Base-by-base conservation (phyloP, 1,140 invertebrate genomes). In the Drosophila equinoxialis region DNA sequence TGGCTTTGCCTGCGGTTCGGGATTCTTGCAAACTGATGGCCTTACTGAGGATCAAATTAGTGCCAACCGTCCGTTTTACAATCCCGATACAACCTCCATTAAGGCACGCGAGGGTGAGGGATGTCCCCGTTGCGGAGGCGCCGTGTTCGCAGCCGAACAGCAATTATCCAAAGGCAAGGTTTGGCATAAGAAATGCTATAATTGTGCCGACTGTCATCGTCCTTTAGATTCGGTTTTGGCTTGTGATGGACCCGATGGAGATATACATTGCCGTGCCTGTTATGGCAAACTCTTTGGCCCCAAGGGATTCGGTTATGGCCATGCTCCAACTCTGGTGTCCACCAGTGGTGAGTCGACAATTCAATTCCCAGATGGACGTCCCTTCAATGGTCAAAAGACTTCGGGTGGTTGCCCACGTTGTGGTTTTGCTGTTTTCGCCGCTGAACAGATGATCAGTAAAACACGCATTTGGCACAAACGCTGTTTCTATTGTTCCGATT, bases 141-240 rank as follows among this genome's bases (percentile, higher is more conserved):
- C 96, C 93, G 98, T 98, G 8, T 98, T 98, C 91, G 97, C 97
- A 51, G 98, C 98, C 76, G 98, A 98, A 92, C 97, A 98, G 93
- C 97, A 98, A 93, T 94, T 98, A 45, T 97, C 97, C 80, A 98
- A 98, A 91, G 97, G 97, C 93, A 96, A 96, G 74, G 97, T 98
- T 95, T 98, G 97, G 97, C 98, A 98, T 93, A 98, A 97, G 93
- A 96, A 96, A 90, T 98, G 97, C 93, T 98, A 98, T 94, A 97
- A 96, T 93, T 98, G 97, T 90, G 94, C 95, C 63, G 96, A 97
- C 91, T 99, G 98, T 91, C 97, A 98, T 90, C 96, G 98, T 76
- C 97, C 98, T 41, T 93, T 99, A 71, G 98, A 99, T 92, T 99
- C 98, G 0, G 96, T 97, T 94, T 92, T 97, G 63, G 97, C 97